Percentiles rank a stretch among this genome's conserved stretches.
phyloP scores from a whole-genome alignment of 2,888 invertebrate genomes.

The Thereva unica region DNA sequence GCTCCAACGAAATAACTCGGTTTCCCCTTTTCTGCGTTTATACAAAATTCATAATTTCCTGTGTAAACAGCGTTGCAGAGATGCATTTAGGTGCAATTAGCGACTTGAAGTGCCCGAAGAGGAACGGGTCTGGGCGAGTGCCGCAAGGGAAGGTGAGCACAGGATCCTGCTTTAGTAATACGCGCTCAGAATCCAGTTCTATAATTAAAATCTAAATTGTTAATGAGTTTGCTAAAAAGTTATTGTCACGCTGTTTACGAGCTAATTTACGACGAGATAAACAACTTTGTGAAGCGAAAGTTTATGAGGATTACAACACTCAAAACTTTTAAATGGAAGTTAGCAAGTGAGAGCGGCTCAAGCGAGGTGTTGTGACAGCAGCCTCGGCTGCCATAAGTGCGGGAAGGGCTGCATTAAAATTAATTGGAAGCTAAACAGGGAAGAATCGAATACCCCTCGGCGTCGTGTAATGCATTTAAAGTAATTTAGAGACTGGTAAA shows the following conservation, averaged over 20 bases:
- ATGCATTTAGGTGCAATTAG: too few relatives aligned
- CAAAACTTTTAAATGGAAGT: background rate
- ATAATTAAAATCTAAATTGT: slow-evolving; percentile 41
- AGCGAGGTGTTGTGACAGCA: background rate
- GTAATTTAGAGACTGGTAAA: background rate
- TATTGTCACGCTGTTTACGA: slow-evolving; percentile 38
- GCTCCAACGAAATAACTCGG: too few relatives aligned
- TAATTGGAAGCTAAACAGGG: slow-evolving; percentile 23
- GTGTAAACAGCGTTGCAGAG: too few relatives aligned
- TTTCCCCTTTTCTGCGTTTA: too few relatives aligned
- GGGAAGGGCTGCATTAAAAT: slow-evolving; percentile 19
- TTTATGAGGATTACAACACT: slow-evolving; percentile 4
- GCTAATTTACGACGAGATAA: slow-evolving; percentile 38
- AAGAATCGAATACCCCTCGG: slow-evolving; percentile 7
- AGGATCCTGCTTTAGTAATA: too few relatives aligned
- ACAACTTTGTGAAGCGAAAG: slow-evolving; percentile 28
- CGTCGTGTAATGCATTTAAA: slow-evolving; percentile 15
- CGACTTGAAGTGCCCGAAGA: too few relatives aligned
- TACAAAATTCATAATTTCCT: too few relatives aligned
- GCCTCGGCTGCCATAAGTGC: background rate
- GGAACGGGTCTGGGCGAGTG: too few relatives aligned
- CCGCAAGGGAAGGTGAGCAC: too few relatives aligned
- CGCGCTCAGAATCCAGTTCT: background rate
- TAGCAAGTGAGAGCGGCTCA: background rate
- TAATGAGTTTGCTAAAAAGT: slow-evolving; percentile 41